Evolutionary conservation across 2,888 invertebrate genomes (phyloP).

Genomic region (Aphelenchoides bicaudatus): DNA sequence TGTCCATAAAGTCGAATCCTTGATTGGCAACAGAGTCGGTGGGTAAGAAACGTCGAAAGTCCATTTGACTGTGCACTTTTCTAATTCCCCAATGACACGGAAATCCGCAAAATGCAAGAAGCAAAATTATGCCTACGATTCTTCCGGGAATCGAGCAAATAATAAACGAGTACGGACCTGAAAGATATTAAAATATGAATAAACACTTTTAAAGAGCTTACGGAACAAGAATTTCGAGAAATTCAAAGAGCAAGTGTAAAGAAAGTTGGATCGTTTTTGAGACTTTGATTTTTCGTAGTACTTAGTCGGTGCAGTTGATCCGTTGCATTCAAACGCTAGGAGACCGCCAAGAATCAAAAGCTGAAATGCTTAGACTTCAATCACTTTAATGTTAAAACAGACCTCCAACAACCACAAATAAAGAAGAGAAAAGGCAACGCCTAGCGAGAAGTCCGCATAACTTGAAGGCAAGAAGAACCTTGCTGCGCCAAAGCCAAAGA

Average conservation of each 20-base stretch:
- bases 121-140: neutral
- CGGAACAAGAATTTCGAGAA: neutral
- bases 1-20: conserved; percentile 33
- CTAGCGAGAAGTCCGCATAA: conserved; percentile 15
- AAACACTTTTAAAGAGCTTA: neutral
- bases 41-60: conserved; percentile 31
- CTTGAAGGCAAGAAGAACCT: conserved; percentile 20
- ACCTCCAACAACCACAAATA: conserved; percentile 22
- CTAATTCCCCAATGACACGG: conserved; percentile 23
- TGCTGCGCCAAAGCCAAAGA: conserved; percentile 20
- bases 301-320: neutral
- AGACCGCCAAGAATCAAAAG: conserved; percentile 1
- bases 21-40: conserved; percentile 24
- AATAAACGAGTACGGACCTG: conserved; percentile 14
- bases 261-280: neutral
- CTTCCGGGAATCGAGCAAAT: conserved; percentile 2
- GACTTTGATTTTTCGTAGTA: conserved; percentile 5
- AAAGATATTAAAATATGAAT: neutral
- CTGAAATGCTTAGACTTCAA: neutral
- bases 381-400: neutral
- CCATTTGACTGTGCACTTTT: conserved; percentile 29
- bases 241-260: neutral
- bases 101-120: neutral
- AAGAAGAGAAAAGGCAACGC: conserved; percentile 23
- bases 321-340: neutral